Percentiles rank a stretch among this genome's conserved stretches.
Evolutionary conservation across 1,140 invertebrate genomes (phyloP).

Genomic region (Drosophila murphyi): DNA sequence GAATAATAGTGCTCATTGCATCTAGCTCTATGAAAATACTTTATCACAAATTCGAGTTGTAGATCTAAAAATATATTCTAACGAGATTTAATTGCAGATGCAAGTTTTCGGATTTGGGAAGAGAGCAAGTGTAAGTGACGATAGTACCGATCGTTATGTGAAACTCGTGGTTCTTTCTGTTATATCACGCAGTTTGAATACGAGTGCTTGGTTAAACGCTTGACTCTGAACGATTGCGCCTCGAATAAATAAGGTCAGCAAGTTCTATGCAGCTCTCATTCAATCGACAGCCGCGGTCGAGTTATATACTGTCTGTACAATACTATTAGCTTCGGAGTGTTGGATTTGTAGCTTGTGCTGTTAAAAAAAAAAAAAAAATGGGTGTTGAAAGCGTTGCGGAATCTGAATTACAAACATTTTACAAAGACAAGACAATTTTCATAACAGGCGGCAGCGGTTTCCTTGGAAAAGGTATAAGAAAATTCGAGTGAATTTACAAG

Average conservation of each 20-base stretch:
- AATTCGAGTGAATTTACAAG: constrained; percentile 3
- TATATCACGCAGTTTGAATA: constrained; percentile 9
- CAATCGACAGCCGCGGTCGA: constrained; percentile 27
- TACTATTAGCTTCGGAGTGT: not conserved
- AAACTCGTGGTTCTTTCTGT: constrained; percentile 26
- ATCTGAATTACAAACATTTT: constrained; percentile 86
- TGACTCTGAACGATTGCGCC: not conserved
- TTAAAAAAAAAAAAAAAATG: not conserved
- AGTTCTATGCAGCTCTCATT: constrained; percentile 46
- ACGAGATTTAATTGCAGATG: not conserved
- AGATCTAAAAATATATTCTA: not conserved
- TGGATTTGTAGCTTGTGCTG: not conserved
- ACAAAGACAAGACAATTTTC: constrained; percentile 87
- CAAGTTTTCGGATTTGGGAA: constrained; percentile 7
- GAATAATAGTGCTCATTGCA: too few relatives aligned
- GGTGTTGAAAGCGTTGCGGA: constrained; percentile 25
- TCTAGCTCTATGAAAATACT: too few relatives aligned
- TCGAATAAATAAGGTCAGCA: constrained; percentile 57
- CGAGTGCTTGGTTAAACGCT: not conserved
- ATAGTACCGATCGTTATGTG: constrained; percentile 29
- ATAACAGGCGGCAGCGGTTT: constrained; percentile 90
- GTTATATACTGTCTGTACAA: not conserved
- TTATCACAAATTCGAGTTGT: not conserved
- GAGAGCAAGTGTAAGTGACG: constrained; percentile 15
- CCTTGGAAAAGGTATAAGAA: constrained; percentile 88